Evolutionary conservation across 1,140 invertebrate species (phyloP), one percentile per base, ranked within the genome.

Genomic region (Scaptomyza graminum): DNA sequence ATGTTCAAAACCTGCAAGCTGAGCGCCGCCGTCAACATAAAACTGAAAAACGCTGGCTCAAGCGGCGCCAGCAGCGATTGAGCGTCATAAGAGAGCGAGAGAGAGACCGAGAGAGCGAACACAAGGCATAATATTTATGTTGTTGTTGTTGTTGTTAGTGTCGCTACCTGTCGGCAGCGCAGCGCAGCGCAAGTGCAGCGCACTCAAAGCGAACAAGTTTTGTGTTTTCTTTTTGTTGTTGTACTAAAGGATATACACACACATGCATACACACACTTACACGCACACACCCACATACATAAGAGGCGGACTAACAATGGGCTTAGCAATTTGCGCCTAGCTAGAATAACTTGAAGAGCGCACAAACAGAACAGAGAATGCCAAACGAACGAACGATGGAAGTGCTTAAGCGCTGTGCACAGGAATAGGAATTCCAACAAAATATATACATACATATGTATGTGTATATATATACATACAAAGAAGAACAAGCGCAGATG

Each of bases 181-280:
- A 50, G 67, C 59, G 76, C 69, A 87, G 81, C 82, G 82, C 82
- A 87, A 87, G 82, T 87, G 82, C 82, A 88, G 78, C 83, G 64
- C 71, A 78, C 80, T 54, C 67, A 67, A 68, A 63, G 16, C 37
- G 34, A 25, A 47, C 47, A 57, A 37, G 22, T 51, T 47, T 63
- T 54, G 15, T 54, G 37, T 28, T 47, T 25, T 43, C 11, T 39
- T 25, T 13, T 28, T 18, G 18, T 43, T 31, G 25, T 18, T 31
- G 54, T 67, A 72, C 54, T 47, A 61, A 63, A 74, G 71, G 71
- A 74, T 63, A 59, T 28, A 54, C 13, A 51, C 8, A 66, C 15
- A 74, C 37, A 46, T 16, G 55, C 28, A 47, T n/a, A 46, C 44
- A 51, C 28, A 43, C 49, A 43, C 18, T 22, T 41, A 51, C 5